A percentile compares a stretch with the other conserved stretches of the same genome.
phyloP scores from a whole-genome alignment of 2,888 invertebrate genomes.

The Lasioglossum oenotherae region DNA sequence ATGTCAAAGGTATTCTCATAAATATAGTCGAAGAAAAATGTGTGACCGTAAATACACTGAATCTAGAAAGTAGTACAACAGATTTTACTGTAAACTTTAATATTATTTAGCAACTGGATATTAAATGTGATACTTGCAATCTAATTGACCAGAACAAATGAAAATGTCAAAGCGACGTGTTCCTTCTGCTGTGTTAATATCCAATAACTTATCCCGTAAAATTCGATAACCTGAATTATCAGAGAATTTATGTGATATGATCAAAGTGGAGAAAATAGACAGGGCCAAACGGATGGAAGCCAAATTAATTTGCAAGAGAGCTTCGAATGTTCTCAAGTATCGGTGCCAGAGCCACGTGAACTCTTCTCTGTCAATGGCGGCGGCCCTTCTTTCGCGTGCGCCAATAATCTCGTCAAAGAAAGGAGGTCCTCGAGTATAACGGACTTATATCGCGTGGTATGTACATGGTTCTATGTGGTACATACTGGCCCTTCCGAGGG shows the following conservation, averaged over 20 bases:
- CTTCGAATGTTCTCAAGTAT: constrained; percentile 7
- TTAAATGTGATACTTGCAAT: background rate
- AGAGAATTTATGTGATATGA: background rate
- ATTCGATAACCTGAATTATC: background rate
- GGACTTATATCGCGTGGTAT: constrained; percentile 63
- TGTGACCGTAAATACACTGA: background rate
- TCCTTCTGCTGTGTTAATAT: background rate
- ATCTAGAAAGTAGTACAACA: background rate
- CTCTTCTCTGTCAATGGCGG: constrained; percentile 19
- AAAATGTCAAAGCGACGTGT: background rate
- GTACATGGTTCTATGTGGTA: constrained; percentile 56
- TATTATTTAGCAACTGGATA: background rate
- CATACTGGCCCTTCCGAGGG: constrained; percentile 59
- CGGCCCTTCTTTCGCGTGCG: constrained; percentile 22
- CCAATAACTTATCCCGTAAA: background rate
- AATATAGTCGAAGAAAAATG: background rate
- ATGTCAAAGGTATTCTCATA: constrained; percentile 39
- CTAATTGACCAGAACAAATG: background rate
- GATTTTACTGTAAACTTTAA: background rate
- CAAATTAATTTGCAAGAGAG: constrained; percentile 50
- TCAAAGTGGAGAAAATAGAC: background rate
- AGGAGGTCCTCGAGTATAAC: constrained; percentile 61
- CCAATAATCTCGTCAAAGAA: constrained; percentile 70
- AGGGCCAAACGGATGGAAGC: background rate
- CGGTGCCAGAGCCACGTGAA: constrained; percentile 13